Evolutionary conservation across 2,888 invertebrate species (phyloP), one percentile per base, ranked within the genome.

Genomic region (Drosophila rubida): DNA sequence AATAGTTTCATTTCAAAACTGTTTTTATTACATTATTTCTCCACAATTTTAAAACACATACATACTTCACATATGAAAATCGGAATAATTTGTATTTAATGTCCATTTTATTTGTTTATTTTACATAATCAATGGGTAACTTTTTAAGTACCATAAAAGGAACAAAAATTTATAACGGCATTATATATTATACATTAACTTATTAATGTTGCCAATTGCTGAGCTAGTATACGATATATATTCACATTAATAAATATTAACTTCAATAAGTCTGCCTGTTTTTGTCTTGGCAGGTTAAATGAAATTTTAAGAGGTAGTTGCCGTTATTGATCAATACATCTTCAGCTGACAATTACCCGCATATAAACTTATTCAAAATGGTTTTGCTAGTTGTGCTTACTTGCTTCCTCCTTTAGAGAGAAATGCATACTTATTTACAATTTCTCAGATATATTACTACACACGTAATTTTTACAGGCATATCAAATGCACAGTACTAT

Each of bases 161-260:
- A 35, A 30, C 44, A 8, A 11, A 62, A 51, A 54, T 60, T 49
- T 22, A 49, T 64, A 69, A 75, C 69, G 32, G 53, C 46, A 69
- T 69, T 64, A 64, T 74, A 68, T 16, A 59, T 51, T 57, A 48
- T 13, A 30, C 41, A 63, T 55, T 51, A 51, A 41, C 16, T 35
- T 45, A 63, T 55, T 51, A 51, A 41, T 14, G 19, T 54, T 39
- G 51, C n/a, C 23, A 60, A 14, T 42, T 16, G 14, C 44, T 50
- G 27, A 23, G 30, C 48, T 59, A 50, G 19, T 11, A 2, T 8
- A 9, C 9, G 32, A n/a, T 32, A 4, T 51, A 48, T 59, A 48
- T 45, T 49, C 37, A 45, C 32, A 49, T 30, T 57, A 62, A 13
- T 51, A 59, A 67, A 77, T 77, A 73, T 39, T 63, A 30, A 46